Evolutionary conservation across 2,113 vertebrate species (phyloP), one percentile per base, ranked within the genome.

Genomic region (Pseudonaja textilis): DNA sequence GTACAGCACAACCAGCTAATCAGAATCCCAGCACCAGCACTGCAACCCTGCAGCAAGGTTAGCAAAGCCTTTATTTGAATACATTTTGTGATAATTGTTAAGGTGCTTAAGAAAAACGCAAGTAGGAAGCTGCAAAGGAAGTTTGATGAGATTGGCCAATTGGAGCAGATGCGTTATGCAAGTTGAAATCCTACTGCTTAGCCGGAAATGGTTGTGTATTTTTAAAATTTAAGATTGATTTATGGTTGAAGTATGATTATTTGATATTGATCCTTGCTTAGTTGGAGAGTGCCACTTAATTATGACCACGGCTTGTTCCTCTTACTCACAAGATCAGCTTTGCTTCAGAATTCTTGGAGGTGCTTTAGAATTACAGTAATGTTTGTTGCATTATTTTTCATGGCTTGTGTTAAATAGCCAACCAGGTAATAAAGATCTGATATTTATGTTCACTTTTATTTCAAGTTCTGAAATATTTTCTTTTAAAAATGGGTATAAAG

Each of bases 31-130:
- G 98, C 97, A 98, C 98, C 4, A 99, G 98, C 97, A 98, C 98
- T 22, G 97, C 98, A 91, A 97, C 99, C 90, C 97, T 99, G 87
- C 98, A 98, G 89, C 98, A 99, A 98, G 99, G 99, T 99, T 95
- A 96, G 97, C 96, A 81, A 87, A 74, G 1, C 59, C 25, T n/a
- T 69, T 14, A 42, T 7, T 0, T 10, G 0, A 1, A 87, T 86
- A 23, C 29, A 39, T 91, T 88, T 57, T 61, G 0, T 26, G 91
- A 39, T 55, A 0, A 0, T 61, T n/a, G 0, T 7, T 7, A 88
- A 5, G 50, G 89, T 90, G 23, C 1, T 87, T 89, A 92, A 1
- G 0, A 87, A 90, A 96, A 54, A 91, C 42, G 3, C 42, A 54
- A 29, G 81, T 85, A 52, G 45, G 25, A 52, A 52, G 7, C 18